These are phyloP conservation scores for Pachyuromys duprasi DNA, from an alignment of 2,797 vertebrate species.

Conservation along the genomic window DNA sequence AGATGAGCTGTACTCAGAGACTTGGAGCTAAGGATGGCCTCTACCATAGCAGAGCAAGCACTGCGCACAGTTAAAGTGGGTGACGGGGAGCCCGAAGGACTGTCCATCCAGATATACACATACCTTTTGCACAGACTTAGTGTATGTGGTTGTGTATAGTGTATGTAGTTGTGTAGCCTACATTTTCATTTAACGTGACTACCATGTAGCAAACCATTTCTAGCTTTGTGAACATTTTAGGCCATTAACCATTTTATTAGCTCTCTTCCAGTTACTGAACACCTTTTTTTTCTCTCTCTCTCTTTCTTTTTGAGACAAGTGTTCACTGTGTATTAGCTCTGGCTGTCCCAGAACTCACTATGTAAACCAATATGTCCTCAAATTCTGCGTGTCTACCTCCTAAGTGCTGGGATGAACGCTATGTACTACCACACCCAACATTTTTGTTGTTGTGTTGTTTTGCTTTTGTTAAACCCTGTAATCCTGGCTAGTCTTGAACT, in stretches of 20 bases:
- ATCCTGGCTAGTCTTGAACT: not conserved
- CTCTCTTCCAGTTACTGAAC: not conserved
- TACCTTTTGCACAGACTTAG: not conserved
- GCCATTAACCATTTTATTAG: not conserved
- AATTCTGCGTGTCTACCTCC: not conserved
- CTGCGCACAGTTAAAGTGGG: not conserved
- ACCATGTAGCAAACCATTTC: not conserved
- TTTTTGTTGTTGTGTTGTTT: not conserved
- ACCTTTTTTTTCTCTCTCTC: not conserved
- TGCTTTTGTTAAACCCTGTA: not conserved
- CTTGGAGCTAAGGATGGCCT: not conserved
- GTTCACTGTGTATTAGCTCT: no score
- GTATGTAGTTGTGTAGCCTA: not conserved
- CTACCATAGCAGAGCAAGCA: not conserved
- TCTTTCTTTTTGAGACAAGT: not conserved
- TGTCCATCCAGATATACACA: not conserved
- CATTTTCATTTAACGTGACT: not conserved
- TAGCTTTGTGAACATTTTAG: slow-evolving; percentile 24
- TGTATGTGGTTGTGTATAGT: not conserved
- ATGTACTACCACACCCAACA: not conserved
- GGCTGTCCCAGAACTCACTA: not conserved
- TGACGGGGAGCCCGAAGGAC: not conserved
- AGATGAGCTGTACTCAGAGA: not conserved
- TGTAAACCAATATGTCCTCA: not conserved
- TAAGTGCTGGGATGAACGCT: not conserved